These are phyloP conservation scores for Capromys pilorides DNA, from an alignment of 2,797 vertebrate genomes.

Conservation along the genomic window DNA sequence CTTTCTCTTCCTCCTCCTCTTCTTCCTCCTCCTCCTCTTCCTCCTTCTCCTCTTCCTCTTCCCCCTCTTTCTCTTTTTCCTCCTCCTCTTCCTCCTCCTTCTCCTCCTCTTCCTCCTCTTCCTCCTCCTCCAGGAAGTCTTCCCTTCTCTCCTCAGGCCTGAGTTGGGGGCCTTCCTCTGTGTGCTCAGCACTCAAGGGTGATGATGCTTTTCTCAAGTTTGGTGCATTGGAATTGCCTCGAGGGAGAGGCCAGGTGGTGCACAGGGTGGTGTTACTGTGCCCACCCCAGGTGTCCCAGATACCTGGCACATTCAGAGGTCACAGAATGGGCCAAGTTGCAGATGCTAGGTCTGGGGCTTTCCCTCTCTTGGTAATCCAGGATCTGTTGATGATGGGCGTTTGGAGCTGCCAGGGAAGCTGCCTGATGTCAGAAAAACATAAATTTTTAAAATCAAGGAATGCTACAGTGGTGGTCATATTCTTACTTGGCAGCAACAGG, in stretches of 20 bases:
- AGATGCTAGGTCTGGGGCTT: neutral
- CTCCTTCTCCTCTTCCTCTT: too few species aligned
- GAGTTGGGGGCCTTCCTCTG: neutral
- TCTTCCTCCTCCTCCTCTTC: too few species aligned
- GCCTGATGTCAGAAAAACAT: neutral
- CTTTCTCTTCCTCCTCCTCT: too few species aligned
- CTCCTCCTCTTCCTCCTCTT: too few species aligned
- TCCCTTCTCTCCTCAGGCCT: neutral
- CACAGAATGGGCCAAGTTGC: neutral
- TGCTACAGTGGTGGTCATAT: neutral
- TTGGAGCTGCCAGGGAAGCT: neutral
- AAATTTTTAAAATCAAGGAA: too few species aligned
- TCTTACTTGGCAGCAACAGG: neutral
- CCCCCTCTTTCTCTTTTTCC: too few species aligned
- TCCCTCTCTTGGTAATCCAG: neutral
- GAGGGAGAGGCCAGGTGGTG: neutral
- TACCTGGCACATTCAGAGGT: neutral
- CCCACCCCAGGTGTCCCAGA: neutral
- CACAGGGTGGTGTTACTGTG: neutral
- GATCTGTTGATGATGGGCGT: neutral
- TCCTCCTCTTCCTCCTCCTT: too few species aligned
- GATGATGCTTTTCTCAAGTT: neutral
- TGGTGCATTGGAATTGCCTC: neutral
- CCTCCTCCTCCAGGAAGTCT: neutral
- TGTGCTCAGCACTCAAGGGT: neutral